Evolutionary conservation across 2,113 vertebrate species (phyloP).

Genomic region (Caloenas nicobarica): DNA sequence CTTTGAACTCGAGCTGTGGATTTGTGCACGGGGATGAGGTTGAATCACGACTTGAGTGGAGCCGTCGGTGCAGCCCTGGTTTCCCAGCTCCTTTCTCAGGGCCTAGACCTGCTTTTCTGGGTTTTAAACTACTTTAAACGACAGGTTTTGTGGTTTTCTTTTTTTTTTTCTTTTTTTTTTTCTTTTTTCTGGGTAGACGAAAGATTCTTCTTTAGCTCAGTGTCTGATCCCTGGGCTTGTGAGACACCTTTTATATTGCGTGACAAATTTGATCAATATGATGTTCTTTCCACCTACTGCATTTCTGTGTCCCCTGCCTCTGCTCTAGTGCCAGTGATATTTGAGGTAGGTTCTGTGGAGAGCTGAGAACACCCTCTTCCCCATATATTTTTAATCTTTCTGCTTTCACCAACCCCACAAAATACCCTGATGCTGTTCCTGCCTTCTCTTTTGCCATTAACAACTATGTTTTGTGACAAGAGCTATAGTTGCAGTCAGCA

Average conservation of each 20-base stretch:
- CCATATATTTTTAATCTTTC: neutral
- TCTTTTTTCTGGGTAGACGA: too few species aligned
- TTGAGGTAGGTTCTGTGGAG: neutral
- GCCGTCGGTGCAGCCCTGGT: too few species aligned
- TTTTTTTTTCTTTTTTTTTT: too few species aligned
- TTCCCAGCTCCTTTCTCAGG: too few species aligned
- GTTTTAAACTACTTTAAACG: too few species aligned
- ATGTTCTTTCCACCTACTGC: neutral
- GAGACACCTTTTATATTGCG: neutral
- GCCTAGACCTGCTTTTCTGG: too few species aligned
- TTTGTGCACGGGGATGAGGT: too few species aligned
- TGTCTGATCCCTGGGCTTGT: too few species aligned
- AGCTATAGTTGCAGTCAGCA: conserved; percentile 26
- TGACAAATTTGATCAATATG: neutral
- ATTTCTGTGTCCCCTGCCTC: neutral
- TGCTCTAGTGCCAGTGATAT: neutral
- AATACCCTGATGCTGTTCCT: neutral
- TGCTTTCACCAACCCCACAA: neutral
- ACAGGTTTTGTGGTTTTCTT: too few species aligned
- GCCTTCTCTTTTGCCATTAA: conserved; percentile 19
- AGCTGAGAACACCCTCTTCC: neutral
- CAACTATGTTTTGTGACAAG: conserved; percentile 50
- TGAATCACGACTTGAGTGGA: too few species aligned
- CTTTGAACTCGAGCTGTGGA: too few species aligned
- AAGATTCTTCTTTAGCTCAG: too few species aligned